A percentile compares a stretch with the other conserved stretches of the same genome.
Evolutionary conservation across 2,797 vertebrate species (phyloP).

Genomic region (Hemibagrus guttatus): DNA sequence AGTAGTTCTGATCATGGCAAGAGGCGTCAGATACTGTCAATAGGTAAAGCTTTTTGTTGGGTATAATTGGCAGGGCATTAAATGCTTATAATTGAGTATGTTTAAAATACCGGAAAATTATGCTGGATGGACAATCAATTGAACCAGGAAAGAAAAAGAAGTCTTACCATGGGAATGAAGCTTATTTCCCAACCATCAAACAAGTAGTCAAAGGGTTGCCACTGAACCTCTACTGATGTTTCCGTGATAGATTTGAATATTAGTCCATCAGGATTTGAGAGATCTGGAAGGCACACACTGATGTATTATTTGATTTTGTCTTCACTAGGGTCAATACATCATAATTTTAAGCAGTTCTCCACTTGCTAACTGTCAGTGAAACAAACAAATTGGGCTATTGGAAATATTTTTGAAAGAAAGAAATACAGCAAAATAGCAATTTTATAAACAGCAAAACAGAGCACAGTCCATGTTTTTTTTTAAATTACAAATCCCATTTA

Average conservation of each 20-base stretch:
- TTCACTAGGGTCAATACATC: slow-evolving; percentile 67
- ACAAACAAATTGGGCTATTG: neutral
- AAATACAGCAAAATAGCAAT: neutral
- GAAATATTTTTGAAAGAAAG: neutral
- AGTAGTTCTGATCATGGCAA: neutral
- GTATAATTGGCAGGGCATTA: slow-evolving; percentile 8
- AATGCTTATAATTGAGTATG: slow-evolving; percentile 20
- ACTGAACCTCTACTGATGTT: slow-evolving; percentile 93
- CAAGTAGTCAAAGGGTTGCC: slow-evolving; percentile 91
- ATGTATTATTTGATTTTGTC: slow-evolving; percentile 67
- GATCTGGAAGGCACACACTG: slow-evolving; percentile 79
- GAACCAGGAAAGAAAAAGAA: slow-evolving; percentile 18
- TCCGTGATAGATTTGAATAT: slow-evolving; percentile 96
- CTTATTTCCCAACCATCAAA: slow-evolving; percentile 99
- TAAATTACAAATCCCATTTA: neutral
- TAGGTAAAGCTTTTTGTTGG: no score
- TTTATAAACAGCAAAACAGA: neutral
- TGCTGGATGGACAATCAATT: slow-evolving; percentile 18
- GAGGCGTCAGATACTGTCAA: neutral
- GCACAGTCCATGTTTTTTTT: neutral
- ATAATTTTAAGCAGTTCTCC: slow-evolving; percentile 46
- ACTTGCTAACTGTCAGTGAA: neutral
- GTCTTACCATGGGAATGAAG: slow-evolving; percentile 91
- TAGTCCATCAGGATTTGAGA: slow-evolving; percentile 89
- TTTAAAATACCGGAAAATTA: slow-evolving; percentile 14